Conservation (phyloP, 2,113 vertebrate species). For the Limanda limanda region DNA sequence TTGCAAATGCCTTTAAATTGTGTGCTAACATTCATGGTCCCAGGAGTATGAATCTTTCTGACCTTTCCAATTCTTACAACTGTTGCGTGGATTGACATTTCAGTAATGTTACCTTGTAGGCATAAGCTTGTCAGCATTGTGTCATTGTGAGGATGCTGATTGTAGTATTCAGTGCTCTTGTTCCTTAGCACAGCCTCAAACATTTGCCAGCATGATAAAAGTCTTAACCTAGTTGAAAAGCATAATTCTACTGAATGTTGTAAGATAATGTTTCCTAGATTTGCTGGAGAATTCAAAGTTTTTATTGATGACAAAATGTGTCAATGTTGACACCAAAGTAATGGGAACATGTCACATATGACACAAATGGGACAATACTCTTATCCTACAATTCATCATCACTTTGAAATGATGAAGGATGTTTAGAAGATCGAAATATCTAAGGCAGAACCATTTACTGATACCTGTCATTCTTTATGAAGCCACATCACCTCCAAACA, state of each 20-base stretch:
- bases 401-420: too few species aligned
- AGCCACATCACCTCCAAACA: background rate
- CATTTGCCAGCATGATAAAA: too few species aligned
- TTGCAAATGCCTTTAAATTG: background rate
- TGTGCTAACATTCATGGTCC: background rate
- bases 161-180: background rate
- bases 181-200: background rate
- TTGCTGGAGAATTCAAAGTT: background rate
- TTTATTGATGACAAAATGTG: background rate
- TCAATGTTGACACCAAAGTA: conserved; percentile 16
- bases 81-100: too few species aligned
- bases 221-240: background rate
- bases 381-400: too few species aligned
- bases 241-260: background rate
- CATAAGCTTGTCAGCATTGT: too few species aligned
- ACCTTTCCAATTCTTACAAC: too few species aligned
- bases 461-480: background rate
- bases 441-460: background rate
- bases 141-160: too few species aligned
- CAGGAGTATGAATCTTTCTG: too few species aligned
- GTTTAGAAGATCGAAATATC: background rate
- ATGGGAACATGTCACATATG: background rate
- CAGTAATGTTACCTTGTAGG: too few species aligned
- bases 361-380: too few species aligned
- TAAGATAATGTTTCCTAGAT: background rate